phyloP scores from a whole-genome alignment of 2,888 invertebrate species.

The Sycophila texana region DNA sequence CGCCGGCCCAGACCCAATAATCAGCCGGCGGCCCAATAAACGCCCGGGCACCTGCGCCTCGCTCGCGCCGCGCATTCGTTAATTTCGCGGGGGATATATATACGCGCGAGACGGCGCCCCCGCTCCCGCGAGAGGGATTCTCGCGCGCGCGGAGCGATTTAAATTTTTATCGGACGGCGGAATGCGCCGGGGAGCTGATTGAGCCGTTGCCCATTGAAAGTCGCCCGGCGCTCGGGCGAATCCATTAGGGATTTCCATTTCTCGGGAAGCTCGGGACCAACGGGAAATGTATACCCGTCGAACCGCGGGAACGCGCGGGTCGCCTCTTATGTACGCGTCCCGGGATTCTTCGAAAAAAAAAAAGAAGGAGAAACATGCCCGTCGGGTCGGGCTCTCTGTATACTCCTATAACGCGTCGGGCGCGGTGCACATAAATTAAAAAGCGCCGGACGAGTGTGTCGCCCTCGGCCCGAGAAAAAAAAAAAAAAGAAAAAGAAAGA shows the following conservation, averaged over 20 bases:
- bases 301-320: too few species aligned
- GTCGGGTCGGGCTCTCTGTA: too few species aligned
- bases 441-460: not conserved
- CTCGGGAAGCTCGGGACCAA: conserved; percentile 7
- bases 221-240: not conserved
- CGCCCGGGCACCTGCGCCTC: conserved; percentile 38
- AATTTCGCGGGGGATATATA: conserved; percentile 16
- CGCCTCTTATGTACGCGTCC: too few species aligned
- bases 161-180: too few species aligned
- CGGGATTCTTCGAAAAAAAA: too few species aligned
- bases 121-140: conserved; percentile 6
- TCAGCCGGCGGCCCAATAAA: conserved; percentile 52
- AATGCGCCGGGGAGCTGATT: too few species aligned
- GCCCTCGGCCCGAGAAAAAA: not conserved
- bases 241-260: conserved; percentile 7
- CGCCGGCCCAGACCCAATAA: conserved; percentile 52
- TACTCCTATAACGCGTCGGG: too few species aligned
- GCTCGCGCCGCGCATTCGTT: conserved; percentile 10
- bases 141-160: not conserved
- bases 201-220: not conserved
- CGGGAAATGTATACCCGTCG: too few species aligned
- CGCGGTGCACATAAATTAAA: conserved; percentile 40
- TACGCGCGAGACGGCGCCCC: conserved; percentile 6
- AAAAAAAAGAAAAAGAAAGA: not conserved
- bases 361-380: too few species aligned